phyloP scores from a whole-genome alignment of 2,113 vertebrate species.

The Melanerpes formicivorus region DNA sequence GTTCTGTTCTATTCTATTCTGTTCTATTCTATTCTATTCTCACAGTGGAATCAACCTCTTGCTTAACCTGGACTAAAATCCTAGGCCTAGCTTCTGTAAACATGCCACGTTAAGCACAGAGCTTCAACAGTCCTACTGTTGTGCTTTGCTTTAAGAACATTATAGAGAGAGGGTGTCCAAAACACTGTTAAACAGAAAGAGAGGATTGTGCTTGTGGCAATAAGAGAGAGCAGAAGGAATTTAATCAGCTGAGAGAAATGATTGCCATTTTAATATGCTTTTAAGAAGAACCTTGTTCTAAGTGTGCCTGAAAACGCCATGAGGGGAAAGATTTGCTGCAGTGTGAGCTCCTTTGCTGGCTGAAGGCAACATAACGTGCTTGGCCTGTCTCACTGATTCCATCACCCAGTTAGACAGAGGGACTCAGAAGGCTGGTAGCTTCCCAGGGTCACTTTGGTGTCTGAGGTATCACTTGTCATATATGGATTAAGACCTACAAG shows the following conservation, averaged over 20 bases:
- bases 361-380: not conserved
- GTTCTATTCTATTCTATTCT: too few species aligned
- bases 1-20: too few species aligned
- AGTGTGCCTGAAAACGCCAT: not conserved
- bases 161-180: not conserved
- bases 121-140: not conserved
- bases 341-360: not conserved
- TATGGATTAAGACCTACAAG: not conserved
- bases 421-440: not conserved
- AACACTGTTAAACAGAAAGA: not conserved
- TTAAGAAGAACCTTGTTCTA: not conserved
- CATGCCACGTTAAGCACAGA: not conserved
- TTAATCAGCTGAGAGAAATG: not conserved
- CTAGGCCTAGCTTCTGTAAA: not conserved
- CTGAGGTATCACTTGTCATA: not conserved
- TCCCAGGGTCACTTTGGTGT: not conserved
- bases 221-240: not conserved
- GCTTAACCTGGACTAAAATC: conserved; percentile 6
- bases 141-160: conserved; percentile 24
- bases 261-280: not conserved
- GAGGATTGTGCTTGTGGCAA: not conserved
- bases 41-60: not conserved
- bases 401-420: not conserved
- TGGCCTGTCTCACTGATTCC: not conserved
- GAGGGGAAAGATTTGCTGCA: not conserved